Evolutionary conservation across 2,113 vertebrate species (phyloP).

Genomic region (Calyptomena viridis): DNA sequence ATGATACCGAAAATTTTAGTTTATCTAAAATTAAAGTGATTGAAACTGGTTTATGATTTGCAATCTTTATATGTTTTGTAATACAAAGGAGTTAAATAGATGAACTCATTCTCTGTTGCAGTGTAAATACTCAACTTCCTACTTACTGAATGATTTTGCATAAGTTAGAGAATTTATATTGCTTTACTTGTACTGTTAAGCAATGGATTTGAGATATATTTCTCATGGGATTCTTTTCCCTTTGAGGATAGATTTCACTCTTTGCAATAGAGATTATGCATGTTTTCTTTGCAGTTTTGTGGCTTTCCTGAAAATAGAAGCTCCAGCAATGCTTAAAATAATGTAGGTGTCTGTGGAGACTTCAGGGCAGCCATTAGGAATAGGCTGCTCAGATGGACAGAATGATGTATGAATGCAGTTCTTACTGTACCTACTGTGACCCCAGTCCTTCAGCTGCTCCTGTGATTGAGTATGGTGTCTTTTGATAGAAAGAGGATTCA

Average conservation of each 20-base stretch:
- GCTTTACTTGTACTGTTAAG: not conserved
- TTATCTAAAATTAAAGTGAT: not conserved
- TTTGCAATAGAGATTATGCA: not conserved
- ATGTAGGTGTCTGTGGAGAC: not conserved
- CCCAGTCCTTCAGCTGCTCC: not conserved
- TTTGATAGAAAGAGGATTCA: not conserved
- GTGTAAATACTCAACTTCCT: not conserved
- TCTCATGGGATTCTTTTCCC: not conserved
- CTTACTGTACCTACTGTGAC: not conserved
- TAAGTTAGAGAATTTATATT: not conserved
- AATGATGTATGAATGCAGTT: not conserved
- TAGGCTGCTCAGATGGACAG: not conserved
- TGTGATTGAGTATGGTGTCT: not conserved
- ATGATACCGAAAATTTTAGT: not conserved
- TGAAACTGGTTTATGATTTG: not conserved
- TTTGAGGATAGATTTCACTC: not conserved
- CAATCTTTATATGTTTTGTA: not conserved
- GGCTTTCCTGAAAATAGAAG: not conserved
- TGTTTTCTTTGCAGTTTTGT: not conserved
- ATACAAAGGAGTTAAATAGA: not conserved
- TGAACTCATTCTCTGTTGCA: not conserved
- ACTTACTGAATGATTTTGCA: not conserved
- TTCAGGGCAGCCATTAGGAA: not conserved
- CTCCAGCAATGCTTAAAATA: not conserved
- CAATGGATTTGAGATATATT: not conserved